Percentiles rank a stretch among this genome's conserved stretches.
Conservation (phyloP, 92 coral and sea anemone genomes). For the Porites cylindrica region DNA sequence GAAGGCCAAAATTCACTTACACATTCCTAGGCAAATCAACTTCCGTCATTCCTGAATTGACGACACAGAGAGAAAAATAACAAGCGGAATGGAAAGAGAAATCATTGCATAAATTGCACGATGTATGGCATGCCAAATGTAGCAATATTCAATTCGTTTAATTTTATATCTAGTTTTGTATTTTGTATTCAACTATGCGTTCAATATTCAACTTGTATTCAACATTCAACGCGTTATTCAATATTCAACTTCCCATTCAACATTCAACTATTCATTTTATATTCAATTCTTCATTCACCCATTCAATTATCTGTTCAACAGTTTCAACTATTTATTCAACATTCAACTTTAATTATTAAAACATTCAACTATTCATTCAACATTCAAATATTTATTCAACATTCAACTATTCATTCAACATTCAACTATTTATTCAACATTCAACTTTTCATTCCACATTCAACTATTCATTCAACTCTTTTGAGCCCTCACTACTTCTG, state of each 20-base stretch:
- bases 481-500: conserved; percentile 15
- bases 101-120: too few species aligned
- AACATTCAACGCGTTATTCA: conserved; percentile 7
- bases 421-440: conserved; percentile 20
- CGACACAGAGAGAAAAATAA: too few species aligned
- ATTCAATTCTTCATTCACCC: conserved; percentile 5
- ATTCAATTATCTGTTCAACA: background rate
- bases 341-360: conserved; percentile 4
- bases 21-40: too few species aligned
- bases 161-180: conserved; percentile 3
- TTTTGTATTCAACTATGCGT: background rate
- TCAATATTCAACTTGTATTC: conserved; percentile 15
- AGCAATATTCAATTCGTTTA: conserved; percentile 14
- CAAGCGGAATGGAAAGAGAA: too few species aligned
- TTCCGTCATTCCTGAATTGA: too few species aligned
- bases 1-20: too few species aligned
- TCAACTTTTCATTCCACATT: conserved; percentile 10
- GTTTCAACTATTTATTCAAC: conserved; percentile 7
- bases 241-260: background rate
- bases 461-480: conserved; percentile 19
- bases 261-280: conserved; percentile 8
- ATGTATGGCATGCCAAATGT: conserved; percentile 17
- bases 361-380: conserved; percentile 20
- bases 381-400: conserved; percentile 9
- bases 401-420: background rate